phyloP scores from a whole-genome alignment of 35 echinoderm and acorn worm species.

The Amphiura filiformis region DNA sequence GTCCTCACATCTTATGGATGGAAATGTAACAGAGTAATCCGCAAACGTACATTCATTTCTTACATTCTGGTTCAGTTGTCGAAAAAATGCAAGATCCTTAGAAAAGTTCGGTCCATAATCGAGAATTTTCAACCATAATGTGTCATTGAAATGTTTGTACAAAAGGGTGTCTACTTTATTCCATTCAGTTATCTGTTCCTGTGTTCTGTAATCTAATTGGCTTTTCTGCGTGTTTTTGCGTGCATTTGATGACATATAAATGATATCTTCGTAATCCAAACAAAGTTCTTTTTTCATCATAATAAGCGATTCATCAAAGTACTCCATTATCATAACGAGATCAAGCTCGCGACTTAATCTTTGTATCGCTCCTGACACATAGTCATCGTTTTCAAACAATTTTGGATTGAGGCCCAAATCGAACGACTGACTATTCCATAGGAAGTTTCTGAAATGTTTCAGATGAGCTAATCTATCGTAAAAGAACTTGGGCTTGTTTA shows the following conservation, averaged over 20 bases:
- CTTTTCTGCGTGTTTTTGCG: not conserved
- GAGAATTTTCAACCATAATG: constrained; percentile 53
- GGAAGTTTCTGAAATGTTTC: not conserved
- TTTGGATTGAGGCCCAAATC: constrained; percentile 5
- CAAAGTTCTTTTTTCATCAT: constrained; percentile 36
- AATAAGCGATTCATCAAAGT: constrained; percentile 70
- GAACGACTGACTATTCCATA: not conserved
- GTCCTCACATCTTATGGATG: not conserved
- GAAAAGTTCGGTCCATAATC: constrained; percentile 44
- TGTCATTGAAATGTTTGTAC: constrained; percentile 66
- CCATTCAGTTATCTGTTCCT: constrained; percentile 25
- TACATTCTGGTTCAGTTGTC: not conserved
- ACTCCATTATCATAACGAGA: constrained; percentile 58
- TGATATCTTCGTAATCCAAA: constrained; percentile 48
- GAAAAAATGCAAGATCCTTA: constrained; percentile 20
- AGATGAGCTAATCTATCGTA: not conserved
- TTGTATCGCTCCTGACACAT: not conserved
- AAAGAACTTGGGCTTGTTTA: not conserved
- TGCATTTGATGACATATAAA: constrained; percentile 34
- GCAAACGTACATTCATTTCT: not conserved
- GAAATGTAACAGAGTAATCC: not conserved
- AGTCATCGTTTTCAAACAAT: not conserved
- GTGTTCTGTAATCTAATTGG: not conserved
- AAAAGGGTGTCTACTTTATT: constrained; percentile 51
- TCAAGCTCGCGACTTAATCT: constrained; percentile 41